A percentile compares a stretch with the other conserved stretches of the same genome.
These are phyloP conservation scores for Xanthia togata DNA, from an alignment of 2,888 invertebrate genomes.

Conservation along the genomic window DNA sequence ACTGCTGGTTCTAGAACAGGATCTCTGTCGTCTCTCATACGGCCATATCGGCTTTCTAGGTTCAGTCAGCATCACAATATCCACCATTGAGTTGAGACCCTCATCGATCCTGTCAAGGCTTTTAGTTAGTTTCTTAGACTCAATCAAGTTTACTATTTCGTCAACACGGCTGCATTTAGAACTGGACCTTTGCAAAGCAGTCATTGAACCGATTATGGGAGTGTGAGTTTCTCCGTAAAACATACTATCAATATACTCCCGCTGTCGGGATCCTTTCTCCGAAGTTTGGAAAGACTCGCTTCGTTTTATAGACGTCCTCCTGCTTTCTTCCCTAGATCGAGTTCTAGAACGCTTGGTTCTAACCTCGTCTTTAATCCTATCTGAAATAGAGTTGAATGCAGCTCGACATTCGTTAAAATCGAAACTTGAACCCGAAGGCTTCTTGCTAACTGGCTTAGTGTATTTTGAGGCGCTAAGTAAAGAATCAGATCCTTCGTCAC, in stretches of 20 bases:
- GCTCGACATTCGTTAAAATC: slow-evolving; percentile 90
- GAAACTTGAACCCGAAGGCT: slow-evolving; percentile 81
- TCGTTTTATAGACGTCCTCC: slow-evolving; percentile 83
- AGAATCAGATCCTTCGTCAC: slow-evolving; percentile 93
- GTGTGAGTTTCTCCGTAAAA: slow-evolving; percentile 89
- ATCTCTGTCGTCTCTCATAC: slow-evolving; percentile 85
- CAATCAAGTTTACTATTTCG: slow-evolving; percentile 89
- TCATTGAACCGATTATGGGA: slow-evolving; percentile 73
- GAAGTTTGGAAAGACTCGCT: slow-evolving; percentile 88
- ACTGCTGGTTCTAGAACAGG: slow-evolving; percentile 83
- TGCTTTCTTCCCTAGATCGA: slow-evolving; percentile 83
- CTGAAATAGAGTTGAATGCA: slow-evolving; percentile 90
- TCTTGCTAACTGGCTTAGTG: slow-evolving; percentile 80
- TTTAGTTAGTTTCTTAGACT: slow-evolving; percentile 92
- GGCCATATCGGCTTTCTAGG: slow-evolving; percentile 85
- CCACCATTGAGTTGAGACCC: slow-evolving; percentile 93
- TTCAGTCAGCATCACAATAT: slow-evolving; percentile 92
- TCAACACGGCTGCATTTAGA: slow-evolving; percentile 86
- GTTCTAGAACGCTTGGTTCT: slow-evolving; percentile 81
- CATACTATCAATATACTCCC: slow-evolving; percentile 91
- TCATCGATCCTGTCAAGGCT: slow-evolving; percentile 95
- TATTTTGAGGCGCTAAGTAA: slow-evolving; percentile 92
- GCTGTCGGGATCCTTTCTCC: slow-evolving; percentile 85
- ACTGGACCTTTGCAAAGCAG: slow-evolving; percentile 75
- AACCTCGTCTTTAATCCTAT: slow-evolving; percentile 84